These are phyloP conservation scores for Steinernema scapterisci DNA, from an alignment of 2,888 invertebrate species.

Conservation along the genomic window DNA sequence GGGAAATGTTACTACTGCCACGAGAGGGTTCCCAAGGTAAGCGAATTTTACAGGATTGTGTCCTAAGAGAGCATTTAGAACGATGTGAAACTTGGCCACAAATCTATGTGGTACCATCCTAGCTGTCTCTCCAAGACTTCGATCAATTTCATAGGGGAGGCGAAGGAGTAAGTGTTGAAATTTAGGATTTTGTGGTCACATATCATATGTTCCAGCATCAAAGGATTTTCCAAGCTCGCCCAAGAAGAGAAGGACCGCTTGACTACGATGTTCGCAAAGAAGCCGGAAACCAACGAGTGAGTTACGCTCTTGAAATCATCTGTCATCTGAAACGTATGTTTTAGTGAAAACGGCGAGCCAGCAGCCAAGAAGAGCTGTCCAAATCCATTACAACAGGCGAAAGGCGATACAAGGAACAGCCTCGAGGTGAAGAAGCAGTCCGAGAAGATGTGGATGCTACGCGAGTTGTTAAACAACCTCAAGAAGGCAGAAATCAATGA, in stretches of 20 bases:
- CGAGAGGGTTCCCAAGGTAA: conserved; percentile 42
- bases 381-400: no score
- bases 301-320: background rate
- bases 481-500: background rate
- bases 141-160: background rate
- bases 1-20: conserved; percentile 56
- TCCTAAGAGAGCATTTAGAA: no score
- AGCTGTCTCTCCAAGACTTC: background rate
- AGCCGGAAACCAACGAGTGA: background rate
- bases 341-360: conserved; percentile 17
- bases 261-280: conserved; percentile 33
- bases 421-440: background rate
- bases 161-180: background rate
- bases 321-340: background rate
- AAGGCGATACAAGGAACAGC: background rate
- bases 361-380: background rate
- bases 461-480: background rate
- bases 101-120: conserved; percentile 7
- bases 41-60: no score
- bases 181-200: background rate
- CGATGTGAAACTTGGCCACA: conserved; percentile 43
- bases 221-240: conserved; percentile 40
- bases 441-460: background rate
- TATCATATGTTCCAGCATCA: conserved; percentile 34
- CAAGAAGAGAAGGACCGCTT: conserved; percentile 40